Base-by-base conservation (phyloP, 1,140 invertebrate genomes). In the Reticulitermes speratus region DNA sequence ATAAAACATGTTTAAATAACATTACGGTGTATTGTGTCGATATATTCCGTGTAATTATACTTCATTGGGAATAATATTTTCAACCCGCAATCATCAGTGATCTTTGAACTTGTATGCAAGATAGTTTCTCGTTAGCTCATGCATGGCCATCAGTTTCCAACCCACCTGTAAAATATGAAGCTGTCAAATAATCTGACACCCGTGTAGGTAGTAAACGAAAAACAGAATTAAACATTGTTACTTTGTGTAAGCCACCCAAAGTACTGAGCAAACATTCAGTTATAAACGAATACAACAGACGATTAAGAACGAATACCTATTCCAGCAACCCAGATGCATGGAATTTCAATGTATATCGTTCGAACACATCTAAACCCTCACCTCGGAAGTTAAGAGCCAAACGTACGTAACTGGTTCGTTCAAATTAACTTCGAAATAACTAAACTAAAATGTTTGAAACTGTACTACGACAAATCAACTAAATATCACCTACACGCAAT, bases 141-240 rank as follows among this genome's bases (percentile, higher is more conserved):
- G 65, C 59, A 81, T 48, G 11, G 32, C 11, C 9, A 75, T 25
- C n/a, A 82, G 45, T 38, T 48, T 48, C 11, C n/a, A 45, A 21
- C 86, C 48, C 93, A 94, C 94, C 93, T 92, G 91, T 93, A 88
- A 93, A 94, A 89, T 94, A 94, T 86, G 92, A 88, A 87, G 93
- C 93, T n/a, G 91, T 92, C 75, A 93, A 88, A 89, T 90, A 88
- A 86, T 88, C 89, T 88, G 90, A 89, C 44, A 91, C 87, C 89
- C 89, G 89, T 69, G 87, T 88, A 7, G 90, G 89, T 86, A 88
- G 90, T 55, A 86, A 86, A 44, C 88, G 89, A 84, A 90, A 44
- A 75, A 85, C 14, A 45, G 59, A 48, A 38, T 38, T 75, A n/a
- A 85, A 85, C 85, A 85, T 85, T 12, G 7, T 19, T 30, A n/a